A percentile compares a stretch with the other conserved stretches of the same genome.
Conservation (phyloP, 64 coral and sea anemone genomes). For the Astreopora myriophthalma region DNA sequence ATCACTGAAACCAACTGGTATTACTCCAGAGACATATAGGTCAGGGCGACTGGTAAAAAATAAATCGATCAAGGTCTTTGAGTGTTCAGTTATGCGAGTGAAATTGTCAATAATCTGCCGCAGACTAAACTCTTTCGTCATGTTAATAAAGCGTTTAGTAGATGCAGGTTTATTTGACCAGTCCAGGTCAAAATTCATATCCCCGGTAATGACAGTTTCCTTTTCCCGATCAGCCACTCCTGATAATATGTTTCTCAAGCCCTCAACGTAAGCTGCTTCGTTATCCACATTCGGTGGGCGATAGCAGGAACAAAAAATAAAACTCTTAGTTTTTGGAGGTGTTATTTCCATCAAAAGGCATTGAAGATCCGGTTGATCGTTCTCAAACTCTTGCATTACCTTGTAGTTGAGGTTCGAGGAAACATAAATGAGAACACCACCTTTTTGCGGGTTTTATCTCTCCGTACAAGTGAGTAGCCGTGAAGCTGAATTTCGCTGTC, state of each 20-base stretch:
- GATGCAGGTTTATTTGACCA: conserved; percentile 26
- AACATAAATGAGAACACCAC: not conserved
- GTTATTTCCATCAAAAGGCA: not conserved
- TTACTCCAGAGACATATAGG: conserved; percentile 35
- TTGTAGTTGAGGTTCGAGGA: conserved; percentile 2
- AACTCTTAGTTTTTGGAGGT: conserved; percentile 37
- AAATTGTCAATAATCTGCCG: not conserved
- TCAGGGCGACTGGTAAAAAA: conserved; percentile 37
- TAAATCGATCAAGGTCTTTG: conserved; percentile 47
- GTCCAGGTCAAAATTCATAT: conserved; percentile 46
- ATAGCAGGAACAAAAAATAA: conserved; percentile 55
- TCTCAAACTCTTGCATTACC: not conserved
- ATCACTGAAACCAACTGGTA: conserved; percentile 58
- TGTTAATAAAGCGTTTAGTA: not conserved
- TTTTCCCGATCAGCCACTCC: conserved; percentile 20
- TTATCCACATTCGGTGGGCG: not conserved
- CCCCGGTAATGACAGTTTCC: conserved; percentile 34
- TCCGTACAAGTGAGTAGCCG: conserved; percentile 8
- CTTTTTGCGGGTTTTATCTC: conserved; percentile 20
- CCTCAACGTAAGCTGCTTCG: no score
- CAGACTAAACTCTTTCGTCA: conserved; percentile 42
- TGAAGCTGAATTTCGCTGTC: conserved; percentile 8
- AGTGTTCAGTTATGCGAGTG: conserved; percentile 58
- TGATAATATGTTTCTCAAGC: not conserved
- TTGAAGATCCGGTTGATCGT: conserved; percentile 1